These are phyloP conservation scores for Synanthedon formicaeformis DNA, from an alignment of 2,888 invertebrate species.

Conservation along the genomic window DNA sequence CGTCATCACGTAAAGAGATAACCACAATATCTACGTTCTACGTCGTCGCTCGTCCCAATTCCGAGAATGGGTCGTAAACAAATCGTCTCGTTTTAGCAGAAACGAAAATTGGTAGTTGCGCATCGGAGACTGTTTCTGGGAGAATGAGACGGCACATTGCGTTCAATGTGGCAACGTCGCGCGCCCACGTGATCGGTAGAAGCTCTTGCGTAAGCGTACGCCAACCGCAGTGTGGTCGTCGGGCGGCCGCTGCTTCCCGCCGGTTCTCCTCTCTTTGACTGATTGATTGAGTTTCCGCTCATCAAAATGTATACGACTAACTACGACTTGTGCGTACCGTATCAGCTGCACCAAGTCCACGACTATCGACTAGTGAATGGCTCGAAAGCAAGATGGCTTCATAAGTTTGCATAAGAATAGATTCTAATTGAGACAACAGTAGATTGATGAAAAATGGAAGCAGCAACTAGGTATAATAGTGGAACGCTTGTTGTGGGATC, in stretches of 20 bases:
- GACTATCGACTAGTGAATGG: too few relatives aligned
- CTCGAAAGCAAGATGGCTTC: not conserved
- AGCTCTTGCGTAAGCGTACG: constrained; percentile 66
- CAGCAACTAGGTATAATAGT: constrained; percentile 6
- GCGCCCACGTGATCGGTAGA: constrained; percentile 58
- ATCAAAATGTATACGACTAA: not conserved
- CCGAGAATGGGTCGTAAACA: constrained; percentile 53
- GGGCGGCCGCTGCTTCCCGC: constrained; percentile 20
- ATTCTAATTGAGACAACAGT: not conserved
- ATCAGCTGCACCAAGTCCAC: too few relatives aligned
- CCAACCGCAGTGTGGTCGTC: constrained; percentile 39
- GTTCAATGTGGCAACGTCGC: constrained; percentile 58
- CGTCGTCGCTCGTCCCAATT: constrained; percentile 53
- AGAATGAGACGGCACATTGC: constrained; percentile 40
- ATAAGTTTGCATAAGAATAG: not conserved
- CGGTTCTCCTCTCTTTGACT: constrained; percentile 15
- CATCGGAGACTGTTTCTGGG: constrained; percentile 35
- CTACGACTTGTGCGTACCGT: too few relatives aligned
- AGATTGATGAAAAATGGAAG: not conserved
- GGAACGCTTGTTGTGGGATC: constrained; percentile 58
- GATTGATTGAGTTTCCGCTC: constrained; percentile 21
- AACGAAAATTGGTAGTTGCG: constrained; percentile 57
- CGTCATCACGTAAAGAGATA: constrained; percentile 20
- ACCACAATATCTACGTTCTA: constrained; percentile 18
- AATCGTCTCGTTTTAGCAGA: constrained; percentile 58